phyloP scores from a whole-genome alignment of 1,140 invertebrate genomes.

The Euschistus heros region DNA sequence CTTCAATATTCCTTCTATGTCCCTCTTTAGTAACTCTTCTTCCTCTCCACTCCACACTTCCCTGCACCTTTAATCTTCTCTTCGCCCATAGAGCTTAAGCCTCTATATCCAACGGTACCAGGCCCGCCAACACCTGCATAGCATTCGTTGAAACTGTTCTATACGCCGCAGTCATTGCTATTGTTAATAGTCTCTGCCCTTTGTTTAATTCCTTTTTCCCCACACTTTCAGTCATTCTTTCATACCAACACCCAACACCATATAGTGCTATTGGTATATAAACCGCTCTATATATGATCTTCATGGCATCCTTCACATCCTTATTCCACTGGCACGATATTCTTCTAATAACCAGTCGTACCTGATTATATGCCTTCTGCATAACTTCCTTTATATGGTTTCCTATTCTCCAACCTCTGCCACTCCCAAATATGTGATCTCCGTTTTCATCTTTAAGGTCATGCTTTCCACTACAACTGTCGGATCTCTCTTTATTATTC shows the following conservation, averaged over 20 bases:
- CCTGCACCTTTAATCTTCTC: no score
- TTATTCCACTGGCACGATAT: not conserved
- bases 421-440: not conserved
- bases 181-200: no score
- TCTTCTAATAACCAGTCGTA: not conserved
- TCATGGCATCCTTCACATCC: not conserved
- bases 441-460: not conserved
- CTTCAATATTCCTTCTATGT: no score
- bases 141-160: no score
- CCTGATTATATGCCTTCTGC: not conserved
- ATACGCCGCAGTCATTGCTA: no score
- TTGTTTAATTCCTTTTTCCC: no score
- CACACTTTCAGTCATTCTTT: no score
- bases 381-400: not conserved
- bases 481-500: not conserved
- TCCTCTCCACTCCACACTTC: no score
- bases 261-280: not conserved
- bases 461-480: not conserved
- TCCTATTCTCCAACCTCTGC: not conserved
- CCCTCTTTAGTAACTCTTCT: no score
- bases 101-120: no score
- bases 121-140: no score
- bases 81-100: not conserved
- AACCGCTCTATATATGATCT: not conserved
- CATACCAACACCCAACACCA: not conserved